Conservation (phyloP, 2,113 vertebrate species). For the Amphiprion ocellaris region DNA sequence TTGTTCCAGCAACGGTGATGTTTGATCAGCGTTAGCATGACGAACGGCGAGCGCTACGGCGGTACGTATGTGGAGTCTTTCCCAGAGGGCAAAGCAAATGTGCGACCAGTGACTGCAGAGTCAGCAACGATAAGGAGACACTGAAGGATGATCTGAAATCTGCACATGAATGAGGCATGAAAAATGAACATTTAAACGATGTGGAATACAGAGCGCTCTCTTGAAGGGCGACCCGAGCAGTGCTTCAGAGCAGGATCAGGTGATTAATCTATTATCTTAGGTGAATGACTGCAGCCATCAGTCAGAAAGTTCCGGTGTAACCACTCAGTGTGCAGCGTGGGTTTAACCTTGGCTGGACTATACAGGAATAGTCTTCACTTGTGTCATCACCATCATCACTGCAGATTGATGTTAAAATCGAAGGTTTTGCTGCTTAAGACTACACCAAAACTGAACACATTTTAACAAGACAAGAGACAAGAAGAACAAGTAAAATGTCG, state of each 20-base stretch:
- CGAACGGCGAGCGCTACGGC: background rate
- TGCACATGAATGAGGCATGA: constrained; percentile 58
- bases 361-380: constrained; percentile 51
- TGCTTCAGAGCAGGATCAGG: constrained; percentile 7
- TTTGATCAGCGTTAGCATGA: constrained; percentile 52
- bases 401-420: background rate
- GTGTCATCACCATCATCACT: constrained; percentile 21
- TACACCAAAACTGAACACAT: background rate
- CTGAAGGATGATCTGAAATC: constrained; percentile 61
- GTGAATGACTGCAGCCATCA: constrained; percentile 53
- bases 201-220: constrained; percentile 28
- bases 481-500: constrained; percentile 41
- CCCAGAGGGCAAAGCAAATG: constrained; percentile 61
- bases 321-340: constrained; percentile 40
- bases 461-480: constrained; percentile 27
- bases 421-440: constrained; percentile 16
- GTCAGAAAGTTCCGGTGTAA: constrained; percentile 54
- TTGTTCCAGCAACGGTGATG: constrained; percentile 13
- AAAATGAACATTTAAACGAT: constrained; percentile 53
- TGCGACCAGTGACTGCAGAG: constrained; percentile 47
- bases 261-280: constrained; percentile 66
- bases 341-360: constrained; percentile 65
- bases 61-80: constrained; percentile 29
- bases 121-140: constrained; percentile 70
- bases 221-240: constrained; percentile 54